A percentile compares a stretch with the other conserved stretches of the same genome.
phyloP scores from a whole-genome alignment of 1,140 invertebrate species.

The Drosophila athabasca region DNA sequence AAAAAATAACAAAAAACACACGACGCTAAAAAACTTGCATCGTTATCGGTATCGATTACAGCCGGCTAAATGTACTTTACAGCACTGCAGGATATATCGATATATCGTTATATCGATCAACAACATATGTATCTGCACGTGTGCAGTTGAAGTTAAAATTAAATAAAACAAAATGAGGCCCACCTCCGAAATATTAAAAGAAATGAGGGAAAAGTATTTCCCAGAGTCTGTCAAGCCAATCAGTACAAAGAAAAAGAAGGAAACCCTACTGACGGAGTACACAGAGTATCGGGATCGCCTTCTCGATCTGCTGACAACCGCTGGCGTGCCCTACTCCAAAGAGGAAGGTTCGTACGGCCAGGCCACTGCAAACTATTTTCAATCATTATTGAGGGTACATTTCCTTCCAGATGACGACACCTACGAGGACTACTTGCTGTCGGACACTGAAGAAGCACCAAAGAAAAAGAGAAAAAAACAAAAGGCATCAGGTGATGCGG shows the following conservation, averaged over 20 bases:
- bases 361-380: not conserved
- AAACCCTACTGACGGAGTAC: conserved; percentile 6
- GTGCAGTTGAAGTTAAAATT: no score
- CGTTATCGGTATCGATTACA: no score
- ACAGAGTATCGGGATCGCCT: conserved; percentile 9
- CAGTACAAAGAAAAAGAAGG: conserved; percentile 16
- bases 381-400: not conserved
- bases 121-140: no score
- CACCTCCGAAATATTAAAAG: no score
- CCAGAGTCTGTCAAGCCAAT: not conserved
- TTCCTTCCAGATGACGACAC: conserved; percentile 56
- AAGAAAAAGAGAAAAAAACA: conserved; percentile 31
- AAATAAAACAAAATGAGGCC: no score
- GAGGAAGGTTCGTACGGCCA: conserved; percentile 49
- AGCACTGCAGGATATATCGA: no score
- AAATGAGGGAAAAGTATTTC: no score
- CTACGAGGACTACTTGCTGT: conserved; percentile 71
- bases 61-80: conserved; percentile 43
- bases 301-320: conserved; percentile 45
- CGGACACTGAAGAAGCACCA: conserved; percentile 47
- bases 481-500: conserved; percentile 12
- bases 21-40: conserved; percentile 19
- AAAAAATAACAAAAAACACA: no score
- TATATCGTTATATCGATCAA: no score
- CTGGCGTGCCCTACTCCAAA: conserved; percentile 55